These are phyloP conservation scores for Agriopis aurantiaria DNA, from an alignment of 2,888 invertebrate genomes.

Conservation along the genomic window DNA sequence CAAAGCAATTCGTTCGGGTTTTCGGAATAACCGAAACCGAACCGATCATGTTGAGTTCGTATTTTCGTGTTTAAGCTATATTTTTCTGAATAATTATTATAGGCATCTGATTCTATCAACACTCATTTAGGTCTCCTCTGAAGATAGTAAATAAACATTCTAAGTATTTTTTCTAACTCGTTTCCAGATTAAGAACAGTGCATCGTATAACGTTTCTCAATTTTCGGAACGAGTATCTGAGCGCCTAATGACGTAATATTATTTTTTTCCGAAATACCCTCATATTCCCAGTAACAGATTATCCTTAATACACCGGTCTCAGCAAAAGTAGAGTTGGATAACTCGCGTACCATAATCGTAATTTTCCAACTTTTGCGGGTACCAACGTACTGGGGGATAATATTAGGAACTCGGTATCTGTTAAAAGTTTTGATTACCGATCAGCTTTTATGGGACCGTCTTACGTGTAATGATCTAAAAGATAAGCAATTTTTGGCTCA, in stretches of 20 bases:
- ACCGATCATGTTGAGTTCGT: no score
- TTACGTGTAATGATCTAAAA: slow-evolving; percentile 38
- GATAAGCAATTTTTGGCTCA: slow-evolving; percentile 35
- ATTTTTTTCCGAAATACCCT: slow-evolving; percentile 42
- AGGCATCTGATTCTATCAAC: no score
- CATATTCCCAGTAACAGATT: slow-evolving; percentile 43
- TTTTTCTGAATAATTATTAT: background rate
- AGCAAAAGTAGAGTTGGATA: slow-evolving; percentile 57
- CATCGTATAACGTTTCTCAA: slow-evolving; percentile 9
- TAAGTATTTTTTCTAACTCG: slow-evolving; percentile 4
- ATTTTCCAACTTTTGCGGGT: slow-evolving; percentile 55
- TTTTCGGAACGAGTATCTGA: slow-evolving; percentile 20
- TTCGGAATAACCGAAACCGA: no score
- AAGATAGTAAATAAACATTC: background rate
- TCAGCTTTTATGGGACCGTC: slow-evolving; percentile 41
- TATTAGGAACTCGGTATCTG: slow-evolving; percentile 61
- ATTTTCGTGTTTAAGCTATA: background rate
- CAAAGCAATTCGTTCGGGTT: no score
- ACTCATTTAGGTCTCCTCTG: background rate
- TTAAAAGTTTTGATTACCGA: slow-evolving; percentile 48
- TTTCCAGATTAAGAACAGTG: background rate
- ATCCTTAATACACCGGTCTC: slow-evolving; percentile 49
- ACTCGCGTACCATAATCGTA: slow-evolving; percentile 61
- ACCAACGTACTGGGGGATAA: slow-evolving; percentile 45
- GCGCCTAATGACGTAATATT: slow-evolving; percentile 30